A percentile compares a stretch with the other conserved stretches of the same genome.
Conservation (phyloP, 1,140 invertebrate genomes). For the Bombus terrestris region DNA sequence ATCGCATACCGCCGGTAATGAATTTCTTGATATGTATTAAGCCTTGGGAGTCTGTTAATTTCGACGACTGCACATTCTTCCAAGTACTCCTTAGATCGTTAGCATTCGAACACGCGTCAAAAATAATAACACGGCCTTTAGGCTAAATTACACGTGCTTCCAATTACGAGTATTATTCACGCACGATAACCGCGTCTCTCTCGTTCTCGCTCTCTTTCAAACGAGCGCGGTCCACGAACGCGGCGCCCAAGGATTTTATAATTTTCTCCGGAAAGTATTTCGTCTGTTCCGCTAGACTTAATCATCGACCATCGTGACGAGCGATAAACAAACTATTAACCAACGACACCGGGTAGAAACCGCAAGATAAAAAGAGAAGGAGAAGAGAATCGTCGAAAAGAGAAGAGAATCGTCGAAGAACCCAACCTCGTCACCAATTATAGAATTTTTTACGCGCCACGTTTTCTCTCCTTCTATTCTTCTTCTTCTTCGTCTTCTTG, state of each 20-base stretch:
- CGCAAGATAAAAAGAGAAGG: not conserved
- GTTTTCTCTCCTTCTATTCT: too few species aligned
- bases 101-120: slow-evolving; percentile 53
- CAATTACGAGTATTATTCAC: slow-evolving; percentile 69
- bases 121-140: slow-evolving; percentile 63
- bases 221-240: slow-evolving; percentile 14
- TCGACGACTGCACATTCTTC: slow-evolving; percentile 28
- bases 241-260: slow-evolving; percentile 25
- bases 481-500: too few species aligned
- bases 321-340: slow-evolving; percentile 49
- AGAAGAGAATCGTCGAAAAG: not conserved
- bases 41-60: slow-evolving; percentile 26
- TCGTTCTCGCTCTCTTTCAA: not conserved
- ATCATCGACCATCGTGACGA: slow-evolving; percentile 2
- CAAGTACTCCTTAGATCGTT: slow-evolving; percentile 54
- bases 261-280: slow-evolving; percentile 44
- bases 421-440: slow-evolving; percentile 21
- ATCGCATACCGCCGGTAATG: not conserved
- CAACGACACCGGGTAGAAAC: not conserved
- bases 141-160: slow-evolving; percentile 66
- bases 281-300: slow-evolving; percentile 41
- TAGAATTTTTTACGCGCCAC: slow-evolving; percentile 19
- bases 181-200: slow-evolving; percentile 44
- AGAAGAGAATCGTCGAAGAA: not conserved
- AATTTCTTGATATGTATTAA: slow-evolving; percentile 32